Percentiles rank a stretch among this genome's conserved stretches.
phyloP scores from a whole-genome alignment of 2,113 vertebrate species.

The Xyrauchen texanus region DNA sequence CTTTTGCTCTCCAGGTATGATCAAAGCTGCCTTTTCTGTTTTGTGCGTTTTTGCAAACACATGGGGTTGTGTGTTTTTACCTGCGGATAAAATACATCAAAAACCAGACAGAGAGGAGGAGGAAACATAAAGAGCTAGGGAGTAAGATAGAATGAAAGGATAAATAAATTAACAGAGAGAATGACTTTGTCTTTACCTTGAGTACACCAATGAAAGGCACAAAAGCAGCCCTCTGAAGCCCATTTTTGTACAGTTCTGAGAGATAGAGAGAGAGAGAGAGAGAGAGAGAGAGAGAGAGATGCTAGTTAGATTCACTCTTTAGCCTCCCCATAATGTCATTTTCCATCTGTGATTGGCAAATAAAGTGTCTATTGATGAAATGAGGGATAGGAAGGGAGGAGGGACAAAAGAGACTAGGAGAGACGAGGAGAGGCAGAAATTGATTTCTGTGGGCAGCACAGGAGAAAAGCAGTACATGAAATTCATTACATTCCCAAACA shows the following conservation, averaged over 20 bases:
- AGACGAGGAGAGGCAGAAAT: slow-evolving; percentile 73
- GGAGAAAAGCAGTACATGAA: slow-evolving; percentile 71
- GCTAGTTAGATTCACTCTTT: slow-evolving; percentile 74
- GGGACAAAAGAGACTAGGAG: slow-evolving; percentile 71
- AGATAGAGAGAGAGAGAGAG: slow-evolving; percentile 70
- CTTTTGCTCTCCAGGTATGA: slow-evolving; percentile 52
- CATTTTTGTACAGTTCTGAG: slow-evolving; percentile 99
- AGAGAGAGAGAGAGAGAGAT: slow-evolving; percentile 53
- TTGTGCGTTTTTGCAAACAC: slow-evolving; percentile 59
- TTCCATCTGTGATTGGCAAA: slow-evolving; percentile 79
- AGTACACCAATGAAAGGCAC: slow-evolving; percentile 92
- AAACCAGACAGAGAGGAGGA: slow-evolving; percentile 65
- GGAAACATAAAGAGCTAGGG: slow-evolving; percentile 41
- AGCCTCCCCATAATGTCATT: slow-evolving; percentile 78
- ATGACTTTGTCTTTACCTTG: slow-evolving; percentile 88
- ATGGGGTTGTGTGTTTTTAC: slow-evolving; percentile 61
- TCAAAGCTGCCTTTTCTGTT: slow-evolving; percentile 61
- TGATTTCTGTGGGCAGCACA: slow-evolving; percentile 74
- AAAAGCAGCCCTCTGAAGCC: slow-evolving; percentile 97
- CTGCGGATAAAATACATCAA: slow-evolving; percentile 69
- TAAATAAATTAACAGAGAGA: slow-evolving; percentile 72
- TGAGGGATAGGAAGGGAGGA: slow-evolving; percentile 73
- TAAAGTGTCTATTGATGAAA: slow-evolving; percentile 78
- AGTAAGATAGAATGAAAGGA: slow-evolving; percentile 60
- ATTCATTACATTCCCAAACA: slow-evolving; percentile 81